Conservation (phyloP, 2,888 invertebrate species). For the Syrista parreyssii region DNA sequence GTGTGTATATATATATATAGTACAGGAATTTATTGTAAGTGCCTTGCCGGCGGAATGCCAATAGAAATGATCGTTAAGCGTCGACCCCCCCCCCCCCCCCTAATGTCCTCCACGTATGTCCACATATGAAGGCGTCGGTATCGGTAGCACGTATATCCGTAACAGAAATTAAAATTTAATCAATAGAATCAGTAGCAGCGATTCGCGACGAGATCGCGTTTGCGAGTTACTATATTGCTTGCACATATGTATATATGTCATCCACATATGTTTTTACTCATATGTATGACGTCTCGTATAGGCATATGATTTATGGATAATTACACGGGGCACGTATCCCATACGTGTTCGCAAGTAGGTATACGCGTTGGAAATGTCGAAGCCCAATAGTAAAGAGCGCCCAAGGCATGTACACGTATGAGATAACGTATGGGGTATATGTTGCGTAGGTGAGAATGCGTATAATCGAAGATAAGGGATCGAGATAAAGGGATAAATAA, state of each 20-base stretch:
- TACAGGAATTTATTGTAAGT: background rate
- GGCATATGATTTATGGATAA: background rate
- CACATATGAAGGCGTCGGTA: background rate
- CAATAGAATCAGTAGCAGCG: background rate
- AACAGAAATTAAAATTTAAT: background rate
- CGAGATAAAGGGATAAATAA: conserved; percentile 24
- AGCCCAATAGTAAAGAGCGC: background rate
- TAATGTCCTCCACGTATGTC: background rate
- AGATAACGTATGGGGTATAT: background rate
- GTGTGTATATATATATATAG: background rate
- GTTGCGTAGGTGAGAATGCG: conserved; percentile 21
- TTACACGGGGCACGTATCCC: background rate
- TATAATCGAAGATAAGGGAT: conserved; percentile 20
- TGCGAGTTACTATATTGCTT: background rate
- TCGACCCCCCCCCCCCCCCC: background rate
- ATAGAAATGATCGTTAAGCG: background rate
- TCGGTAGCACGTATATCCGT: background rate
- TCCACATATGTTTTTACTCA: background rate
- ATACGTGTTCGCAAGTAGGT: background rate
- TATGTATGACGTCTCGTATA: background rate
- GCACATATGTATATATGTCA: background rate
- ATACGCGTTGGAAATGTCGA: background rate
- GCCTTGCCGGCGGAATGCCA: background rate
- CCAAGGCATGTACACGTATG: background rate
- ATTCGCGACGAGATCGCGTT: background rate